Base-by-base conservation (phyloP, 2,797 vertebrate species). In the Anguilla anguilla region DNA sequence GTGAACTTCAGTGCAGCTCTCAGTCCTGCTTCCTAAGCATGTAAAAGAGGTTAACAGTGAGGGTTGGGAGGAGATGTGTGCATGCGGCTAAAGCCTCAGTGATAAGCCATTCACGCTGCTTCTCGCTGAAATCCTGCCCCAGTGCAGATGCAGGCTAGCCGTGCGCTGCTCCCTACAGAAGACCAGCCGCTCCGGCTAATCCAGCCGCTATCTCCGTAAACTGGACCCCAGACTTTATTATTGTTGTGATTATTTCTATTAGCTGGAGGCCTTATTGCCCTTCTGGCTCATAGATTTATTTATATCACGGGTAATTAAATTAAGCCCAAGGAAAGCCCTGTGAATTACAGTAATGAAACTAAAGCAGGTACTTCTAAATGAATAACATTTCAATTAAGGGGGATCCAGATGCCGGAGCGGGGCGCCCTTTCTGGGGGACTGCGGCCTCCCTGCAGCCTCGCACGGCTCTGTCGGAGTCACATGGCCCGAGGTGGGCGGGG, bases 221-320 rank as follows among this genome's bases (percentile, higher is more conserved):
- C 25, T n/a, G 85, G 79, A n/a, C 61, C 49, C 13, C 19, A 13
- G 13, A 19, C 51, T 86, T 64, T 90, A 79, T 89, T 31, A 87
- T 88, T 59, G 49, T 81, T n/a, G 53, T 85, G 69, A 87, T 90
- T 86, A 88, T 86, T 89, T 88, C 86, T 86, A 88, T 83, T 89
- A 87, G 83, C 82, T 77, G 35, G 77, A 69, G 61, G 46, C 82
- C 6, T 87, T 25, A 81, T 59, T 69, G 83, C 86, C 61, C 53
- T 88, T 89, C 0, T 77, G 39, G 49, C 57, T n/a, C 88, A 46
- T 81, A 72, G 88, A 86, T 91, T 88, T 64, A 85, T 86, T 89
- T 91, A 83, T 39, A 39, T 55, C 59, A 84, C 89, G 84, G 46
- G 88, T 89, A 74, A 90, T 88, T 88, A 87, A 86, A 88, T 90